A percentile compares a stretch with the other conserved stretches of the same genome.
Evolutionary conservation across 2,113 vertebrate genomes (phyloP).

Genomic region (Zosterops japonicus): DNA sequence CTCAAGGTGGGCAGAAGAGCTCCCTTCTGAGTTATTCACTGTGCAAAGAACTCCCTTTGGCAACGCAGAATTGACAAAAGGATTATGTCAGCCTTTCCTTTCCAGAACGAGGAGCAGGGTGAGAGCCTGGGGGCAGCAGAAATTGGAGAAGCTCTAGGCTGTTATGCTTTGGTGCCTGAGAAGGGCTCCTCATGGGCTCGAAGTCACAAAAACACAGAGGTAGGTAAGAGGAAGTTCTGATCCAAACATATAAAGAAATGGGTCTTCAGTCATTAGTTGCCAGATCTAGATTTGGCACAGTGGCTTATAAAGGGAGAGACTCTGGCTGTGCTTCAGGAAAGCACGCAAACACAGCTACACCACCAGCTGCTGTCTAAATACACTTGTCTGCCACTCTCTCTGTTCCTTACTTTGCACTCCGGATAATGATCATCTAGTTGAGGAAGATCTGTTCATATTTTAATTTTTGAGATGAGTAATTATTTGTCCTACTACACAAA

Average conservation of each 20-base stretch:
- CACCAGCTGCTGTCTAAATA: neutral
- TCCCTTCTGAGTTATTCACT: slow-evolving; percentile 1
- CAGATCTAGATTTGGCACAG: neutral
- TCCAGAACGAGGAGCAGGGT: neutral
- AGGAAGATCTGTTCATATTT: neutral
- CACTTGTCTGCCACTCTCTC: neutral
- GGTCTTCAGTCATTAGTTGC: neutral
- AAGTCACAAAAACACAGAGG: neutral
- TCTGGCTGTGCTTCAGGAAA: neutral
- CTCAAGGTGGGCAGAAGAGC: slow-evolving; percentile 46
- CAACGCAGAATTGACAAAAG: neutral
- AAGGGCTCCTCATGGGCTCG: neutral
- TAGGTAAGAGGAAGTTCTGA: neutral
- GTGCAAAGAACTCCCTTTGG: slow-evolving; percentile 24
- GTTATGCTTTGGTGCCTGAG: neutral
- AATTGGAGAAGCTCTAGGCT: slow-evolving; percentile 36
- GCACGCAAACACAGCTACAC: neutral
- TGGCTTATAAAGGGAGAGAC: neutral
- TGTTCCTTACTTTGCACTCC: neutral
- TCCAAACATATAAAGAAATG: neutral
- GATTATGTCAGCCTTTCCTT: slow-evolving; percentile 52
- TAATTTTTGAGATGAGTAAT: neutral
- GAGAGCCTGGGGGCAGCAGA: neutral
- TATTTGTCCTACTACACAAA: neutral
- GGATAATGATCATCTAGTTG: neutral